Evolutionary conservation across 2,888 invertebrate species (phyloP), one percentile per base, ranked within the genome.

Genomic region (Parelbella ahira): DNA sequence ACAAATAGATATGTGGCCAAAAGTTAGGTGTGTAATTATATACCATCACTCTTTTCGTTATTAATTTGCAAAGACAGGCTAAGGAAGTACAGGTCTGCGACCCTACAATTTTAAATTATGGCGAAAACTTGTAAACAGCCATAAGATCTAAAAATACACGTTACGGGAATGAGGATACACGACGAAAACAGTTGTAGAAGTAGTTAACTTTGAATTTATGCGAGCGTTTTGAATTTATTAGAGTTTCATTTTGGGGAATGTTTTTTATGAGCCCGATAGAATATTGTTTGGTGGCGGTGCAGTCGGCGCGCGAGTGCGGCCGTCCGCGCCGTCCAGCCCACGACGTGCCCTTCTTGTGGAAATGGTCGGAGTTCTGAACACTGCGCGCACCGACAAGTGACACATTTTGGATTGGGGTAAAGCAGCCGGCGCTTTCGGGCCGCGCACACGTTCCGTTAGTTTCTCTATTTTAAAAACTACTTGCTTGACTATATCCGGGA

Each of bases 391-490:
- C 68, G 68, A 68, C 78, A 75, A 84, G 80, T 80, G 83, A 83
- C 81, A 83, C 67, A 81, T 82, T 83, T 81, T 63, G 70, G 66
- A 70, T 73, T 72, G 68, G 79, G 80, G 79, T 81, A 84, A 79
- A 86, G 71, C 79, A 71, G 68, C 68, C 73, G 82, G 77, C 75
- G 82, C 84, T 83, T 83, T 83, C 80, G 81, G 82, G 71, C 83
- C 62, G 78, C 75, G 72, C 72, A 81, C 82, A 80, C 83, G 84
- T 82, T 81, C 79, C 82, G 83, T 81, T 83, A 75, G 78, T 72
- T 83, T 81, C 84, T 83, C 80, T 86, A 84, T 83, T 86, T 81
- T 78, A 83, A 82, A 84, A 83, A 79, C 76, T 74, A 79, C 80
- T 80, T 79, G 72, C 68, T 75, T 67, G 66, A 67, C 79, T 80